Evolutionary conservation across 1,140 invertebrate genomes (phyloP).

Genomic region (Lerema accius): DNA sequence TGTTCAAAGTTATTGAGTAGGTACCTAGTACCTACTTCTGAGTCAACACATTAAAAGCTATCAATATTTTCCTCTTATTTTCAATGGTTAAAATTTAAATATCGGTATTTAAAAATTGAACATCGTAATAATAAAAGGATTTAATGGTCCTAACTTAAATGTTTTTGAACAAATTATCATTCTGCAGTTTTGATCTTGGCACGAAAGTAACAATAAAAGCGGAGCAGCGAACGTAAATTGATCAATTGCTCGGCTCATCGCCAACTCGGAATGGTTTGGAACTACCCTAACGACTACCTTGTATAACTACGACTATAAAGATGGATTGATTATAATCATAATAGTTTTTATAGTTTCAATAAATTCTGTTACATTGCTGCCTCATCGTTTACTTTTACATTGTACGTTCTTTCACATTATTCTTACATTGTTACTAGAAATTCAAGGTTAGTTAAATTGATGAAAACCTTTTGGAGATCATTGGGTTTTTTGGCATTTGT

Average conservation of each 20-base stretch:
- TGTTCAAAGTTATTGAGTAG: too few species aligned
- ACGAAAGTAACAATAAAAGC: constrained; percentile 13
- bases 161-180: constrained; percentile 1
- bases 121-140: background rate
- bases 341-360: background rate
- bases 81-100: too few species aligned
- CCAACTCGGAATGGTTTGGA: constrained; percentile 30
- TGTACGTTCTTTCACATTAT: too few species aligned
- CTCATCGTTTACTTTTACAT: too few species aligned
- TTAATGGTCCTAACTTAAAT: constrained; percentile 2
- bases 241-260: constrained; percentile 31
- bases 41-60: too few species aligned
- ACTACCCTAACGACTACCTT: constrained; percentile 30
- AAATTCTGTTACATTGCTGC: background rate
- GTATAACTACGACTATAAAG: constrained; percentile 14
- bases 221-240: constrained; percentile 20
- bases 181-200: constrained; percentile 30
- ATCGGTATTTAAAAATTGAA: too few species aligned
- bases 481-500: too few species aligned
- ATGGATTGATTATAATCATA: constrained; percentile 13
- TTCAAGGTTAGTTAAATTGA: too few species aligned
- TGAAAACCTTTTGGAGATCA: too few species aligned
- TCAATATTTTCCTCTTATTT: too few species aligned
- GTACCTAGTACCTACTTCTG: too few species aligned
- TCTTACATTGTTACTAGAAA: too few species aligned